Percentiles rank a stretch among this genome's conserved stretches.
Evolutionary conservation across 2,888 invertebrate species (phyloP).

Genomic region (Scaptomyza parva): DNA sequence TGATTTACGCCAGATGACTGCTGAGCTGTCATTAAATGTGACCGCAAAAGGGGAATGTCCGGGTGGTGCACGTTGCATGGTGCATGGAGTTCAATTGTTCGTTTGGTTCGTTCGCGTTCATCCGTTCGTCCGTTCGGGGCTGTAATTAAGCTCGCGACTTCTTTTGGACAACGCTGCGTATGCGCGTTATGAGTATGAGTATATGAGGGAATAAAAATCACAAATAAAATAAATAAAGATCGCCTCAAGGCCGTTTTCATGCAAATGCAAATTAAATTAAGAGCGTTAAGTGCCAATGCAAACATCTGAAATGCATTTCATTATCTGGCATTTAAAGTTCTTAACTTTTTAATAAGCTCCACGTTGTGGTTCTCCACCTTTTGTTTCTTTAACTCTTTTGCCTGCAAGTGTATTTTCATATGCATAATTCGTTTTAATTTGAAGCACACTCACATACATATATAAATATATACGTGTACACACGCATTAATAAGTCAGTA

Average conservation of each 20-base stretch:
- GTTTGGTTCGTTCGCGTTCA: too few species aligned
- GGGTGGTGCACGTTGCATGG: too few species aligned
- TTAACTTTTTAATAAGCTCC: constrained; percentile 72
- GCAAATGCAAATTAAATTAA: constrained; percentile 61
- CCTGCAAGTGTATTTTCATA: constrained; percentile 2
- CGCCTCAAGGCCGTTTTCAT: constrained; percentile 47
- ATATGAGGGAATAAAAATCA: constrained; percentile 9
- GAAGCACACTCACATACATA: background rate
- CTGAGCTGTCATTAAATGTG: constrained; percentile 63
- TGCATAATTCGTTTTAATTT: constrained; percentile 41
- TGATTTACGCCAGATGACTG: constrained; percentile 52
- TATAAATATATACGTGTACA: background rate
- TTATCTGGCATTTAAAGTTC: constrained; percentile 66
- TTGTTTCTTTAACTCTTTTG: background rate
- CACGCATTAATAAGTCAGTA: constrained; percentile 28
- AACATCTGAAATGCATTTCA: constrained; percentile 68
- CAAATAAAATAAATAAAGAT: background rate
- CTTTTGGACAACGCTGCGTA: constrained; percentile 53
- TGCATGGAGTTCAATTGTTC: constrained; percentile 20
- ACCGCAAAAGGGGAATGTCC: constrained; percentile 70
- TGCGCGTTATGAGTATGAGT: constrained; percentile 39
- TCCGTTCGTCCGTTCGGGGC: constrained; percentile 20
- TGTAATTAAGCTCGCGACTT: constrained; percentile 60
- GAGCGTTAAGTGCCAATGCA: constrained; percentile 63
- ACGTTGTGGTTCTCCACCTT: background rate